Base-by-base conservation (phyloP, 1,140 invertebrate genomes). In the Leucophenga varia region DNA sequence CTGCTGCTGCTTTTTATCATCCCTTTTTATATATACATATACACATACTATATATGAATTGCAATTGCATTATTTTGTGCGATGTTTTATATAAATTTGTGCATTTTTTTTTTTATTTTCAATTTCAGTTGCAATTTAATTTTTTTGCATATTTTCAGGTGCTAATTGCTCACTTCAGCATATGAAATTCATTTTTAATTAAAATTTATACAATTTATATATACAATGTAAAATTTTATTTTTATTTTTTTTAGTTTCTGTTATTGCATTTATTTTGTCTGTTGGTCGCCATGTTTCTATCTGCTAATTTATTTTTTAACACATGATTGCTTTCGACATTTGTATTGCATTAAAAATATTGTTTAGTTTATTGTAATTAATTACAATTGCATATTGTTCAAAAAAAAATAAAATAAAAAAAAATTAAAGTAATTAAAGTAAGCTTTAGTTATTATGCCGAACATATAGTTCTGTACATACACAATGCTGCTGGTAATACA, bases 61-160 rank as follows among this genome's bases (percentile, higher is more conserved):
- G 22, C 22, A 25, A 6, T 25, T 25, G 22, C 10, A 10, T 25
- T 25, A 6, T 5, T 25, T 16, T 37, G 12, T 37, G 17, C 35
- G 14, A 43, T 45, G 52, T 52, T 59, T 67, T 57, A 65, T 65
- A 59, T 57, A 55, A 61, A 61, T 61, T 49, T 39, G 54, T 55
- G 52, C 41, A 52, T 37, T 45, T 59, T 18, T 47, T 38, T 47
- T 37, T 28, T 57, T 36, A 10, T 41, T 49, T 55, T 49, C 41
- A 47, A 32, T 35, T 52, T 59, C 52, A 55, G 51, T 52, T 57
- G 43, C 63, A 59, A 67, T 67, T 69, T 72, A 72, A 72, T 72
- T 65, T 69, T n/a, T n/a, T 69, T 72, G 64, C 69, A 72, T 72
- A 72, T 72, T 72, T 72, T 72, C 69, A 72, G 69, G 69, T 72